Evolutionary conservation across 2,888 invertebrate species (phyloP).

Genomic region (Nomada lathburiana): DNA sequence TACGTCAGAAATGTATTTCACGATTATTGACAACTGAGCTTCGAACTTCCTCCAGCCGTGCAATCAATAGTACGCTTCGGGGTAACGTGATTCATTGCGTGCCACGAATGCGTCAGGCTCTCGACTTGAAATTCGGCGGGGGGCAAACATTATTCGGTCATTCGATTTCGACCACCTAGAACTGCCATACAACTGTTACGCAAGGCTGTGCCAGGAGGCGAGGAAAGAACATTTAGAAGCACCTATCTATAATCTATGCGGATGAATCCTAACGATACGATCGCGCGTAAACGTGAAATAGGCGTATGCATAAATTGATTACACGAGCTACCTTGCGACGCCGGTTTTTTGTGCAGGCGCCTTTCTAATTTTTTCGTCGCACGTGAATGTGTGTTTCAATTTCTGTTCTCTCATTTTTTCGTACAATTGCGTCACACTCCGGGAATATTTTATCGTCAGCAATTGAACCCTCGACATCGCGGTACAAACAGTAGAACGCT

Average conservation of each 20-base stretch:
- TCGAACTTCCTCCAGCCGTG: conserved; percentile 20
- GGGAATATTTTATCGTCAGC: conserved; percentile 31
- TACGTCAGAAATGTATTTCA: conserved; percentile 14
- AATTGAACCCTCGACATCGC: conserved; percentile 1
- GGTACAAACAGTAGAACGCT: conserved; percentile 9
- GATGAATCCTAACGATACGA: neutral
- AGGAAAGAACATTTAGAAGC: neutral
- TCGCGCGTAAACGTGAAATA: neutral
- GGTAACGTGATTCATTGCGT: conserved; percentile 45
- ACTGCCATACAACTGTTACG: neutral
- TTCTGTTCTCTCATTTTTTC: neutral
- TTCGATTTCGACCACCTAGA: conserved; percentile 8
- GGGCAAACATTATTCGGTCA: conserved; percentile 1
- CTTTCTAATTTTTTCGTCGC: neutral
- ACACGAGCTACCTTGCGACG: neutral
- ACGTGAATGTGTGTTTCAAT: neutral
- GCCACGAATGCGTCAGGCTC: conserved; percentile 12
- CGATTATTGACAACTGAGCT: conserved; percentile 9
- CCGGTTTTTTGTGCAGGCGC: conserved; percentile 8
- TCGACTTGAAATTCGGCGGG: conserved; percentile 13
- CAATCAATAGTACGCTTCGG: conserved; percentile 36
- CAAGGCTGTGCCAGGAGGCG: neutral
- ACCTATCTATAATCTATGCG: neutral
- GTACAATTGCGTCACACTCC: conserved; percentile 26
- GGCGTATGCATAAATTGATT: neutral